Conservation (phyloP, 2,113 vertebrate genomes). For the Bos javanicus region DNA sequence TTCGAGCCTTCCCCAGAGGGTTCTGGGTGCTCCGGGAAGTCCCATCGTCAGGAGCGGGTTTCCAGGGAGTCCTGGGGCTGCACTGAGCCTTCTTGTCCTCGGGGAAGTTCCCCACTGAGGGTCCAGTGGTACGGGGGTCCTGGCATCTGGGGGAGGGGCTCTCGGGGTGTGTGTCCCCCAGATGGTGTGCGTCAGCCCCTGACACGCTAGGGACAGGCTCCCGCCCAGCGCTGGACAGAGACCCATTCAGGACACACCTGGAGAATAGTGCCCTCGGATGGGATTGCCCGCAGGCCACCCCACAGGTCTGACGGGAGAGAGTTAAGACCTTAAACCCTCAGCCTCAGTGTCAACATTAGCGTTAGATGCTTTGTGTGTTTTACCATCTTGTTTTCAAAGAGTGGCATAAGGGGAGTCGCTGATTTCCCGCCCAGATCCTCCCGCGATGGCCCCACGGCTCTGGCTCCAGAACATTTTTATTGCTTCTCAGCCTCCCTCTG, state of each 20-base stretch:
- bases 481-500: accelerated
- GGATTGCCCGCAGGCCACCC: accelerated
- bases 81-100: too few relatives aligned
- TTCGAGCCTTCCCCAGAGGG: accelerated
- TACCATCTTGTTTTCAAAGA: background rate
- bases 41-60: accelerated
- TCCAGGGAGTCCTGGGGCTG: too few relatives aligned
- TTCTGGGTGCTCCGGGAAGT: background rate
- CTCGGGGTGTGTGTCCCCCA: accelerated
- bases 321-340: background rate
- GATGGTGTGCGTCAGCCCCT: background rate
- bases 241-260: background rate
- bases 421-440: background rate
- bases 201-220: background rate
- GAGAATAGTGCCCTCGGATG: background rate
- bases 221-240: accelerated
- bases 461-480: accelerated
- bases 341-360: accelerated
- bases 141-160: background rate
- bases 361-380: background rate
- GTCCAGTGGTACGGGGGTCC: too few relatives aligned
- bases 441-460: accelerated
- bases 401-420: too few relatives aligned
- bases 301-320: accelerated
- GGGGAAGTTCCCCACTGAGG: background rate